Conservation (phyloP, 92 coral and sea anemone genomes). For the Epizoanthus fatuus region DNA sequence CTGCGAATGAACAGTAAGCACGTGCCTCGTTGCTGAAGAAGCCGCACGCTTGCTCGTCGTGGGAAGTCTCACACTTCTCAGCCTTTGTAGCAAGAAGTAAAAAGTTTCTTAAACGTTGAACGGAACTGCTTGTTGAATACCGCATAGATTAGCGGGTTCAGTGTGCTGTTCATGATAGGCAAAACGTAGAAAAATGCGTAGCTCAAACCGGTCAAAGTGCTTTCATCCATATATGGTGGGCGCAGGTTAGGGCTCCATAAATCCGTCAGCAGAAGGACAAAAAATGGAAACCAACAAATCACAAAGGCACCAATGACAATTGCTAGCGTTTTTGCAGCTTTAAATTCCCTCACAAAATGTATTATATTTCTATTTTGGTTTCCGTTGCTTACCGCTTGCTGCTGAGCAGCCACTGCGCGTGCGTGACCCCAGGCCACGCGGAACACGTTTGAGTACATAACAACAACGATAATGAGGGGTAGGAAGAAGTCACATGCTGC, state of each 20-base stretch:
- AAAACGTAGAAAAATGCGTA: not conserved
- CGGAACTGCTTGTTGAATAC: constrained; percentile 3
- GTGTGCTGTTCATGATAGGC: constrained; percentile 3
- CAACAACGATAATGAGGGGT: not conserved
- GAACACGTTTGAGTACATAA: not conserved
- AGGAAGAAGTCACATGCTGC: not conserved
- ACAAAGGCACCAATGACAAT: not conserved
- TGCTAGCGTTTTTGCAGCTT: constrained; percentile 11
- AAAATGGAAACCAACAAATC: constrained; percentile 6
- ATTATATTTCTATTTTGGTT: not conserved
- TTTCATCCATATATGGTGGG: not conserved
- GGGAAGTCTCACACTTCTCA: too few relatives aligned
- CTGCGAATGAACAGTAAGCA: too few relatives aligned
- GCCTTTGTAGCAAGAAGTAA: constrained; percentile 2
- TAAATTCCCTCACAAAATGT: not conserved
- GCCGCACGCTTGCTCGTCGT: too few relatives aligned
- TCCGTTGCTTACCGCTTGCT: not conserved
- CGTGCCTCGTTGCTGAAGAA: too few relatives aligned
- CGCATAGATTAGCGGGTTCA: constrained; percentile 23
- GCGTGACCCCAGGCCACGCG: constrained; percentile 6
- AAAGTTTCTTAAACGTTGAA: constrained; percentile 25
- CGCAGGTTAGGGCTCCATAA: not conserved
- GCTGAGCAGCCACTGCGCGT: not conserved
- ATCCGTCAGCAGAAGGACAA: not conserved
- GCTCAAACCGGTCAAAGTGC: not conserved